phyloP scores from a whole-genome alignment of 1,140 invertebrate species.

The Bombus difficillimus region DNA sequence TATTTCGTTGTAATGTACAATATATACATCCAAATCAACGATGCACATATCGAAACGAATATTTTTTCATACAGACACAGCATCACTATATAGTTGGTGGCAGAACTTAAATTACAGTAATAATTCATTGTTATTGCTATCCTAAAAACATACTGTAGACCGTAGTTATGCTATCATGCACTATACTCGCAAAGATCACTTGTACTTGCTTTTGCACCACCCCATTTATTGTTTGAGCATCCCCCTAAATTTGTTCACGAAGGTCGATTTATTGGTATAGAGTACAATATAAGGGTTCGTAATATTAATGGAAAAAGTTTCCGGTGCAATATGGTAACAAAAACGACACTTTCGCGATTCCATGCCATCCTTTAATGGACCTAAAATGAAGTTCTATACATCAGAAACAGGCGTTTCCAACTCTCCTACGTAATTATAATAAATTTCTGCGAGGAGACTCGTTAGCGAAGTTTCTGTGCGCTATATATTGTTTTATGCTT shows the following conservation, averaged over 20 bases:
- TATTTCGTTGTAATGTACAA: background rate
- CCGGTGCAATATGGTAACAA: slow-evolving; percentile 31
- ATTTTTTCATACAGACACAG: slow-evolving; percentile 2
- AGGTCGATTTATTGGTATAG: slow-evolving; percentile 56
- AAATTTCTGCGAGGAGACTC: background rate
- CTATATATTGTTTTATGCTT: background rate
- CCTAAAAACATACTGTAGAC: slow-evolving; percentile 21
- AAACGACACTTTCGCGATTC: slow-evolving; percentile 31
- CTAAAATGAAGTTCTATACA: slow-evolving; percentile 31
- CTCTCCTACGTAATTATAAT: slow-evolving; percentile 42
- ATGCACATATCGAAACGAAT: background rate
- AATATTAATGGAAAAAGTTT: slow-evolving; percentile 61
- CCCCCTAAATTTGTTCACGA: slow-evolving; percentile 46
- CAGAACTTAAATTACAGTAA: slow-evolving; percentile 32
- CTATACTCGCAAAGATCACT: slow-evolving; percentile 49
- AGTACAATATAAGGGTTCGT: slow-evolving; percentile 28
- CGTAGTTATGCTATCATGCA: slow-evolving; percentile 38
- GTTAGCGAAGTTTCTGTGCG: background rate
- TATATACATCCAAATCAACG: background rate
- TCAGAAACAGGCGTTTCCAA: background rate
- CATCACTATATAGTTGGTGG: background rate
- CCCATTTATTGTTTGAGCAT: slow-evolving; percentile 49
- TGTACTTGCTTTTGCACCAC: slow-evolving; percentile 21
- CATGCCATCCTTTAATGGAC: slow-evolving; percentile 46
- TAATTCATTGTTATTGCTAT: slow-evolving; percentile 50